Evolutionary conservation across 2,888 invertebrate genomes (phyloP), one percentile per base, ranked within the genome.

Genomic region (Oegoconia quadripuncta): DNA sequence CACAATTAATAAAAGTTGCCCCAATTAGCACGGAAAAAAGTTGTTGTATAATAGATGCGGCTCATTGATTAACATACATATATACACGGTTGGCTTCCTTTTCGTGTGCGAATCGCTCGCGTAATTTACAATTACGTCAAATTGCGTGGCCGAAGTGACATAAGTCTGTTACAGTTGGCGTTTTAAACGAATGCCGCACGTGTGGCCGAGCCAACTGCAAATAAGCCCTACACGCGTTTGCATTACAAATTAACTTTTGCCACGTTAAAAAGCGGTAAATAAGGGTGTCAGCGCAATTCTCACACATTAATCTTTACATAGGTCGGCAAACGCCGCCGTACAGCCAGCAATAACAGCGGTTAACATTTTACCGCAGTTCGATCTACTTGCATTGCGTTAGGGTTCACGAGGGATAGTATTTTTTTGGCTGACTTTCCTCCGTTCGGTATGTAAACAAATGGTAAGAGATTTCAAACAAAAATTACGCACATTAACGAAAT

Each of bases 71-170:
- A 60, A 55, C 58, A 60, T 60, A 59, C 58, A 58, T 43, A 44
- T 55, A 64, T 69, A 64, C n/a, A 74, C 69, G 62, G 48, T 47
- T 47, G 53, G 63, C 62, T 64, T 74, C 64, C 66, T 62, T 54
- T 64, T 72, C 64, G 68, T 71, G 67, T 44, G 15, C 22, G 33
- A 23, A 58, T 51, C 50, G 64, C 50, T 65, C 74, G 75, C 75
- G 76, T 81, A 79, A 82, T 77, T 74, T 65, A 56, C 71, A 75
- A 82, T 84, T 82, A 83, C 84, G 71, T 78, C 71, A 74, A 79
- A 73, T 74, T 75, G 76, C 83, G 82, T 84, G 82, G 75, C 45
- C 62, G 44, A 74, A 78, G 71, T 86, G 83, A 84, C 76, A 84
- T 84, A 84, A 84, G 73, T 55, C 52, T 65, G 65, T 76, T 81